phyloP scores from a whole-genome alignment of 2,113 vertebrate species.

The Cynopterus brachyotis region DNA sequence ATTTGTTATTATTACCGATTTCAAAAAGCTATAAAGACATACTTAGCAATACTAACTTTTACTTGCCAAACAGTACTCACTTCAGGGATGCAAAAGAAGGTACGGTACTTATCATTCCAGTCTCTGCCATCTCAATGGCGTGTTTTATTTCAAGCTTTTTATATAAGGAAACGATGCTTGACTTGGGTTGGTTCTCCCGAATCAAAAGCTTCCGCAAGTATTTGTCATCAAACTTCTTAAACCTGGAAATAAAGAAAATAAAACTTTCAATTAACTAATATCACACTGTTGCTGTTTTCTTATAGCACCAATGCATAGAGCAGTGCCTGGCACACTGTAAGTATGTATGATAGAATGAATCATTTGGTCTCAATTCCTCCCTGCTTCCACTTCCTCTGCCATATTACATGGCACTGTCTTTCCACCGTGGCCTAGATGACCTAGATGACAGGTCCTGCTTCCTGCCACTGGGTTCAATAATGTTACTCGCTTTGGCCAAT shows the following conservation, averaged over 20 bases:
- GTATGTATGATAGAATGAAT: neutral
- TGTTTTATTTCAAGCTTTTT: slow-evolving; percentile 93
- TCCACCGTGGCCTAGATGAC: neutral
- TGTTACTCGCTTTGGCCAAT: neutral
- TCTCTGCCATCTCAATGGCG: slow-evolving; percentile 91
- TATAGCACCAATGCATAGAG: neutral
- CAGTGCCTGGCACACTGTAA: neutral
- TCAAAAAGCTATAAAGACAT: neutral
- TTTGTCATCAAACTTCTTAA: slow-evolving; percentile 91
- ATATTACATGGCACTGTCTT: neutral
- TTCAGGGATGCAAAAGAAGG: slow-evolving; percentile 84
- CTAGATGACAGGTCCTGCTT: too few species aligned
- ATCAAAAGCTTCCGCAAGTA: slow-evolving; percentile 89
- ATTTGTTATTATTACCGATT: neutral
- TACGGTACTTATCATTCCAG: slow-evolving; percentile 83
- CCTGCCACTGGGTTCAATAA: neutral
- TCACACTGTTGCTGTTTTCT: neutral
- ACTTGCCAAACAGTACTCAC: slow-evolving; percentile 77
- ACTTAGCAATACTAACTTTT: neutral
- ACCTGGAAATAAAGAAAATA: slow-evolving; percentile 79
- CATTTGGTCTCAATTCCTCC: neutral
- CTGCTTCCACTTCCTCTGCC: neutral
- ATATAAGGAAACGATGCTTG: slow-evolving; percentile 91
- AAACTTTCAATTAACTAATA: neutral
- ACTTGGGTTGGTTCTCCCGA: slow-evolving; percentile 87